Base-by-base conservation (phyloP, 2,113 vertebrate genomes). In the Ranitomeya imitator region DNA sequence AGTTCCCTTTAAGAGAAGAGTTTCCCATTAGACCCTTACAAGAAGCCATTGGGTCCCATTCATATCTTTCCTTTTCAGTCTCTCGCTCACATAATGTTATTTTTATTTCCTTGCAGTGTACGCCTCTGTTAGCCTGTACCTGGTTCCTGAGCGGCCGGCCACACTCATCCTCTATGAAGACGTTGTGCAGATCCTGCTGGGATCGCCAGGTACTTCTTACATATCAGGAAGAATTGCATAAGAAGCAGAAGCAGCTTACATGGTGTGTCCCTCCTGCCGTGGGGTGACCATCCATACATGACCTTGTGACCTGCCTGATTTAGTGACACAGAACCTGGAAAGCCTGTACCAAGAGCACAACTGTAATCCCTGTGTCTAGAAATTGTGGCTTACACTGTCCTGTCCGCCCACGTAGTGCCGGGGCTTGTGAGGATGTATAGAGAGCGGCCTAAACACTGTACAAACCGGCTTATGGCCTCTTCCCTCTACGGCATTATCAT, bases 151-250 rank as follows among this genome's bases (percentile, higher is more conserved):
- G 94, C 94, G 96, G 13, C 97, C 98, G 0, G 97, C 97, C 83
- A 98, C 98, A 0, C 97, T 99, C 51, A 98, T 99, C 91, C 96
- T 99, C 79, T 99, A 98, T 85, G 97, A 99, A 93, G 98, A 99
- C 90, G 93, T 96, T 89, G 96, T 99, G 88, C 98, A 99, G 92
- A 97, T 99, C 91, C 95, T 99, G 65, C 92, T 97, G 65, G 97
- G 97, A 45, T 97, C 97, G 37, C 98, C 98, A 90, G 97, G 97
- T 99, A 95, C 2, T 54, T 51, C 13, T 7, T 73, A 26, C 23
- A 73, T 37, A 69, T 69, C 6, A 26, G 11, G 23, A n/a, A 26
- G 18, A 69, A 13, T n/a, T 12, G 26, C 2, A 4, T 13, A 3
- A 13, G n/a, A 13, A n/a, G 10, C 2, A 13, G 14, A 26, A 67